Base-by-base conservation (phyloP, 2,797 vertebrate genomes). In the Leptoclinus maculatus region DNA sequence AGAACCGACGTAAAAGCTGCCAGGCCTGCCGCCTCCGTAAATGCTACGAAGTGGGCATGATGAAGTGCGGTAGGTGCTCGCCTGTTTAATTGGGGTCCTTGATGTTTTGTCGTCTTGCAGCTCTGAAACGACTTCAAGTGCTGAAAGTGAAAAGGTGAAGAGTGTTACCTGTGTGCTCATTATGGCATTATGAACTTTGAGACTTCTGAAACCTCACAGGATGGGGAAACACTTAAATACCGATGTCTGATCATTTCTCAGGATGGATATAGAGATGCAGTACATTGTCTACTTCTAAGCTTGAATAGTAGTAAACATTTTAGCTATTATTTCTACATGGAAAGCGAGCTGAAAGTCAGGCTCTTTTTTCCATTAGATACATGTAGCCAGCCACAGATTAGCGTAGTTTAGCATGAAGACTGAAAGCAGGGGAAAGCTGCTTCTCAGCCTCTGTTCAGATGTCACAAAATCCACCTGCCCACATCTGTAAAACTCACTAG, bases 11-110 rank as follows among this genome's bases (percentile, higher is more conserved):
- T 70, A 99, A 99, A 81, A 99, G 98, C 94, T 99, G 98, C 93
- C 98, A 99, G 91, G 97, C 98, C 5, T 99, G 98, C 82, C 95
- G 98, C 4, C 95, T 99, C 0, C 96, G 97, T n/a, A 99, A 99
- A 73, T 99, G 98, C 89, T 97, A 98, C 2, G 97, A 99, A 97
- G 98, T 98, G 9, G 98, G 98, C 47, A 99, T 99, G 98, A 98
- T 98, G 95, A 99, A 99, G 89, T 98, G 97, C 11, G 98, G 98
- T 99, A 78, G 23, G 89, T 51, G 17, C 66, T 43, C 29, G 5
- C 34, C 3, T n/a, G 9, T 17, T 25, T 53, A 13, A 21, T 4
- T 19, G 3, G 17, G 11, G 2, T 45, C 3, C 3, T 58, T 23
- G 16, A 68, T 1, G 7, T 25, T 47, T 45, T 51, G 39, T 63